Percentiles rank a stretch among this genome's conserved stretches.
These are phyloP conservation scores for Tonatia bakeri DNA, from an alignment of 2,113 vertebrate species.

Conservation along the genomic window DNA sequence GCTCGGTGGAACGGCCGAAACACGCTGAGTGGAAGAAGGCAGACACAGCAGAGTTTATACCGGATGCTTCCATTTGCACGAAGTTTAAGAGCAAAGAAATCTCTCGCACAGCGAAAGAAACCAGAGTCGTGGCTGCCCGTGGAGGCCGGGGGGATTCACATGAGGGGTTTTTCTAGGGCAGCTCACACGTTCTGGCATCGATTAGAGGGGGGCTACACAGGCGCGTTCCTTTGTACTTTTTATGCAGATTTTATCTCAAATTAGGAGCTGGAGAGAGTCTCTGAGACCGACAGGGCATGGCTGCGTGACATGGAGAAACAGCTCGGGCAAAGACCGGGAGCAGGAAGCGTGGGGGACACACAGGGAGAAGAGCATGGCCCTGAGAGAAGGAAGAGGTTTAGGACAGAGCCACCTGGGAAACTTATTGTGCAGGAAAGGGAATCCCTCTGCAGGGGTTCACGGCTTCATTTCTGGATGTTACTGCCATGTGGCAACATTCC, in stretches of 20 bases:
- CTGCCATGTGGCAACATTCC: not conserved
- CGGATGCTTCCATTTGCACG: rapidly evolving
- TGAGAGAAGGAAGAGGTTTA: not conserved
- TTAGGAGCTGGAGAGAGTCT: not conserved
- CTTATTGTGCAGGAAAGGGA: not conserved
- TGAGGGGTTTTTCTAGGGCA: not conserved
- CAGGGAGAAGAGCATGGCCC: not conserved
- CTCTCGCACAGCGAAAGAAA: rapidly evolving
- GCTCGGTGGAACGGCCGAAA: not conserved
- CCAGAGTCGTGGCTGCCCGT: rapidly evolving
- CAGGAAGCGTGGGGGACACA: not conserved
- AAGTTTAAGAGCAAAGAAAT: not conserved
- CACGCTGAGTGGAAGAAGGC: rapidly evolving
- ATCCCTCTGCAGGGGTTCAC: not conserved
- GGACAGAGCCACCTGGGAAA: not conserved
- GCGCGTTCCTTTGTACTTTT: not conserved
- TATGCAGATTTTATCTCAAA: not conserved
- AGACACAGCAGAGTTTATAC: rapidly evolving
- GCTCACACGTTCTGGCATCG: rapidly evolving
- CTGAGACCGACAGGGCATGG: rapidly evolving
- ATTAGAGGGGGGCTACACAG: rapidly evolving
- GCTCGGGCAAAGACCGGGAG: rapidly evolving
- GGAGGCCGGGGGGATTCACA: rapidly evolving
- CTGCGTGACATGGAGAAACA: not conserved
- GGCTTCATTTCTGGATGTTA: not conserved